Conservation (phyloP, 2,797 vertebrate species). For the Rhyacichthys aspro region DNA sequence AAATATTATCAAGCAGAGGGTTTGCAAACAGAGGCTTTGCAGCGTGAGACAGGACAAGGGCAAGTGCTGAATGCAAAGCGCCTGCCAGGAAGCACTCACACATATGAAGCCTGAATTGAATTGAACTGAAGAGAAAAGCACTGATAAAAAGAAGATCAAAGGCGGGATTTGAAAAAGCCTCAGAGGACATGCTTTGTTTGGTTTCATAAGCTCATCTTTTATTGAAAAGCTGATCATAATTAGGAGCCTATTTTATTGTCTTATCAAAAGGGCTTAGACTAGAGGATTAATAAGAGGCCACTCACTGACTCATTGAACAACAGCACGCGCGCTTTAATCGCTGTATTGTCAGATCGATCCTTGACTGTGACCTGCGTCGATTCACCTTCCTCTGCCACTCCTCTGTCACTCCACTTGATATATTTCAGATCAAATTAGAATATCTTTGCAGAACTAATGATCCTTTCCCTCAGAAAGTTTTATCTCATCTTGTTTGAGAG, state of each 20-base stretch:
- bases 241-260: slow-evolving; percentile 65
- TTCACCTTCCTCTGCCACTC: slow-evolving; percentile 36
- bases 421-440: slow-evolving; percentile 48
- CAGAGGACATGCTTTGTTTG: slow-evolving; percentile 69
- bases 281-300: slow-evolving; percentile 48
- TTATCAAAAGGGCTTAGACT: slow-evolving; percentile 58
- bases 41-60: slow-evolving; percentile 53
- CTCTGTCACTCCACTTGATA: slow-evolving; percentile 37
- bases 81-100: slow-evolving; percentile 63
- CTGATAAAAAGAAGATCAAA: slow-evolving; percentile 68
- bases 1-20: slow-evolving; percentile 54
- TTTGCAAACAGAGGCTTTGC: slow-evolving; percentile 43
- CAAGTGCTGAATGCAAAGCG: slow-evolving; percentile 55
- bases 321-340: slow-evolving; percentile 29
- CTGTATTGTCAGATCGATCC: slow-evolving; percentile 24
- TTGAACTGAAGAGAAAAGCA: slow-evolving; percentile 49
- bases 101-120: slow-evolving; percentile 62
- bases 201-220: slow-evolving; percentile 69
- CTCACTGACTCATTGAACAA: slow-evolving; percentile 40
- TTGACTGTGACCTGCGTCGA: slow-evolving; percentile 26
- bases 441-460: slow-evolving; percentile 40
- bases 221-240: slow-evolving; percentile 72
- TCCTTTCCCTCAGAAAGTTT: slow-evolving; percentile 47
- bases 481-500: slow-evolving; percentile 36
- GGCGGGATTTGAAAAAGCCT: slow-evolving; percentile 60